Percentiles rank a stretch among this genome's conserved stretches.
Conservation (phyloP, 2,797 vertebrate genomes). For the Cephalopachus bancanus region DNA sequence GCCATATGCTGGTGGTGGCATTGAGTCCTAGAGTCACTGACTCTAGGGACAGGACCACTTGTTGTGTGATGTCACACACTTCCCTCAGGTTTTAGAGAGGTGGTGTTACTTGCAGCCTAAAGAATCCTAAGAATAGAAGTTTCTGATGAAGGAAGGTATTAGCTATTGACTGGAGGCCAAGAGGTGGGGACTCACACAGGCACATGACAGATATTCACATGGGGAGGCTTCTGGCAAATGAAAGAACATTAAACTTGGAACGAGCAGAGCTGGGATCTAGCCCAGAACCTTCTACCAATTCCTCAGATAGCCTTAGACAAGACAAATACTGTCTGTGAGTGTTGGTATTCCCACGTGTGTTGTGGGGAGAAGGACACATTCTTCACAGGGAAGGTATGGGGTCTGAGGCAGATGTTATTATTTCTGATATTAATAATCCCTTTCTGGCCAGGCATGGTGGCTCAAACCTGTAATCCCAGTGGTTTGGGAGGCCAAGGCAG, state of each 20-base stretch:
- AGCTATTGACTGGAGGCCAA: neutral
- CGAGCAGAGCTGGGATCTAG: neutral
- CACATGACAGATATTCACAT: fast-evolving
- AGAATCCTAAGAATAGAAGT: neutral
- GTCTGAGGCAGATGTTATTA: neutral
- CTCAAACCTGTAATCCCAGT: too few species aligned
- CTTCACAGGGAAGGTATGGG: neutral
- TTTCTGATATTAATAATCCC: neutral
- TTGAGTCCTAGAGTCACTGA: neutral
- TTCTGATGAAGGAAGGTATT: neutral
- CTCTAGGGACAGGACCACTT: neutral
- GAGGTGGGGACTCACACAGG: neutral
- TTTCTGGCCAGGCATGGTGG: neutral
- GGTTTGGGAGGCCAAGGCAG: too few species aligned
- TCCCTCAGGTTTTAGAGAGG: neutral
- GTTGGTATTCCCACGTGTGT: neutral
- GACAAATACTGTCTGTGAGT: neutral
- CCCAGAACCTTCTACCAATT: neutral
- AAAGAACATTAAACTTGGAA: neutral
- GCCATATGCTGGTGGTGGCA: fast-evolving
- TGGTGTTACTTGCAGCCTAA: neutral
- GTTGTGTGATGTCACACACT: neutral
- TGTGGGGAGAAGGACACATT: fast-evolving
- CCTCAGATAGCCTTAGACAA: neutral
- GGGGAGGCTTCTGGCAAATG: neutral